Conservation (phyloP, 2,888 invertebrate species). For the Clitarchus hookeri region DNA sequence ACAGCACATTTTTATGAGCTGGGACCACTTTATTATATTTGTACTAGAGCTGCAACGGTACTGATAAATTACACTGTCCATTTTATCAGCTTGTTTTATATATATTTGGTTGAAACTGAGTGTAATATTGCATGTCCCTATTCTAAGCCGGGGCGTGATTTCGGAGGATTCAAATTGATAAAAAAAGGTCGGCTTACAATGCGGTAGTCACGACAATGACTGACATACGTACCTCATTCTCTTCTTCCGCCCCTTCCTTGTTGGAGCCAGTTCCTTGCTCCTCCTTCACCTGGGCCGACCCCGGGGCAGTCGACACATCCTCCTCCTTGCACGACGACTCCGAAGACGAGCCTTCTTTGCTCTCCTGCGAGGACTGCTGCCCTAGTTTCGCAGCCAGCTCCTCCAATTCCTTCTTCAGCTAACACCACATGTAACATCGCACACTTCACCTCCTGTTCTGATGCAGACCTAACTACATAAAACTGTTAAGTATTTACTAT, state of each 20-base stretch:
- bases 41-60: too few relatives aligned
- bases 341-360: slow-evolving; percentile 57
- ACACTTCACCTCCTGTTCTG: not conserved
- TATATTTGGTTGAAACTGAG: too few relatives aligned
- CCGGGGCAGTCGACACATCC: slow-evolving; percentile 50
- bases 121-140: not conserved
- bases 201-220: too few relatives aligned
- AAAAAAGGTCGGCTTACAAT: too few relatives aligned
- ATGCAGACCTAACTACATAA: too few relatives aligned
- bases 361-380: slow-evolving; percentile 60
- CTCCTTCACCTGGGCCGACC: slow-evolving; percentile 59
- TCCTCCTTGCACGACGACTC: slow-evolving; percentile 59
- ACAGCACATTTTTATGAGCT: too few relatives aligned
- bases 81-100: too few relatives aligned
- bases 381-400: slow-evolving; percentile 64
- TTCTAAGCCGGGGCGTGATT: too few relatives aligned
- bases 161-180: too few relatives aligned
- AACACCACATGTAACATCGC: slow-evolving; percentile 4
- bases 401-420: slow-evolving; percentile 68
- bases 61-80: too few relatives aligned
- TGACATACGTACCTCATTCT: slow-evolving; percentile 39
- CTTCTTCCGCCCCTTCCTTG: slow-evolving; percentile 50
- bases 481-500: too few relatives aligned
- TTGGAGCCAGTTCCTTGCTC: slow-evolving; percentile 56
- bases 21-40: too few relatives aligned